Evolutionary conservation across 2,888 invertebrate species (phyloP).

Genomic region (Pseudoips prasinana): DNA sequence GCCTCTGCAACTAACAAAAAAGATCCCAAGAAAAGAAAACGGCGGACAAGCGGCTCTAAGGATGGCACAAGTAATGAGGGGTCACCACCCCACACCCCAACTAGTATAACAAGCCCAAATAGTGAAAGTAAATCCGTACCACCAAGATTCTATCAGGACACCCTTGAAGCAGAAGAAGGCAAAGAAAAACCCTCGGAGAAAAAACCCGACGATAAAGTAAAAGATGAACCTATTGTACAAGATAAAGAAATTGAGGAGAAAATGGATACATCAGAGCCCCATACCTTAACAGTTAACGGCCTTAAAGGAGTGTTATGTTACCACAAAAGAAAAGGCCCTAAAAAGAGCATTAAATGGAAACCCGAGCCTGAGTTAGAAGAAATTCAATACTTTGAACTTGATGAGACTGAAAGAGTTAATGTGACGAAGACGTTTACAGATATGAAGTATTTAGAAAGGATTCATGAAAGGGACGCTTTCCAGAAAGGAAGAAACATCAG

Average conservation of each 20-base stretch:
- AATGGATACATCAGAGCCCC: conserved; percentile 62
- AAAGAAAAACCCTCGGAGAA: conserved; percentile 69
- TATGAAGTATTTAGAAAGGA: conserved; percentile 94
- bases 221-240: conserved; percentile 29
- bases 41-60: conserved; percentile 86
- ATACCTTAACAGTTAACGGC: conserved; percentile 79
- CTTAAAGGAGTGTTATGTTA: conserved; percentile 88
- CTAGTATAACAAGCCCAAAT: conserved; percentile 68
- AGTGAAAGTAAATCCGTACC: conserved; percentile 79
- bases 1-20: conserved; percentile 89
- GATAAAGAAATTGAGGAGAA: conserved; percentile 56
- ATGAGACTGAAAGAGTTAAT: conserved; percentile 97
- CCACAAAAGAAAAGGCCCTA: conserved; percentile 89
- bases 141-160: conserved; percentile 94
- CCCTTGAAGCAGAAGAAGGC: conserved; percentile 86
- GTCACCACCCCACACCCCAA: conserved; percentile 82
- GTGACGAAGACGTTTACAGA: conserved; percentile 95
- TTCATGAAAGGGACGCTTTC: conserved; percentile 92
- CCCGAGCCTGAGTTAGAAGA: conserved; percentile 90
- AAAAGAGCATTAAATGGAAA: conserved; percentile 91
- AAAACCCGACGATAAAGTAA: conserved; percentile 48
- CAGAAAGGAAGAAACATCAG: conserved; percentile 88
- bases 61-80: conserved; percentile 80
- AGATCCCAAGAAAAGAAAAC: conserved; percentile 90
- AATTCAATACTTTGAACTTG: conserved; percentile 95